Evolutionary conservation across 1,140 invertebrate species (phyloP).

Genomic region (Drosophila persimilis): DNA sequence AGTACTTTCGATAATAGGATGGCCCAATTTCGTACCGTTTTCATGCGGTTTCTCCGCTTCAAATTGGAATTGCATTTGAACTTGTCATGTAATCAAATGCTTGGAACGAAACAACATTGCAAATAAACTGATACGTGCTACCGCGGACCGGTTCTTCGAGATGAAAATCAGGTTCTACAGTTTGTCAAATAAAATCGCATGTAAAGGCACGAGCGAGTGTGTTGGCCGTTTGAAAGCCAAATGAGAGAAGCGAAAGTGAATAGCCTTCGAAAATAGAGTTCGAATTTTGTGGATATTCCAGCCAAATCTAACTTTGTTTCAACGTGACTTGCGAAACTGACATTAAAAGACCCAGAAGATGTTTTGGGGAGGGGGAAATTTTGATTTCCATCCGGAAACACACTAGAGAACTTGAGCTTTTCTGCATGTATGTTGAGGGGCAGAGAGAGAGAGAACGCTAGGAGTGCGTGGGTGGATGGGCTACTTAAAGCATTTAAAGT

Average conservation of each 20-base stretch:
- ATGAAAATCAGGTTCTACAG: conserved; percentile 69
- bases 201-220: conserved; percentile 37
- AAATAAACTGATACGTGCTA: conserved; percentile 32
- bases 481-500: conserved; percentile 48
- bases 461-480: conserved; percentile 19
- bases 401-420: conserved; percentile 55
- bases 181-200: conserved; percentile 61
- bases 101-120: conserved; percentile 45
- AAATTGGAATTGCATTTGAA: conserved; percentile 22
- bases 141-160: conserved; percentile 56
- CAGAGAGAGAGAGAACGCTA: conserved; percentile 10
- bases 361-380: not conserved
- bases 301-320: conserved; percentile 14
- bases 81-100: conserved; percentile 48
- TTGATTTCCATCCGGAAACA: conserved; percentile 38
- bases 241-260: conserved; percentile 62
- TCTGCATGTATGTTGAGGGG: conserved; percentile 25
- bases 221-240: conserved; percentile 42
- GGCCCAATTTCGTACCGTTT: not conserved
- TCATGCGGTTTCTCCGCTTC: conserved; percentile 13
- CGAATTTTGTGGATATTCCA: conserved; percentile 38
- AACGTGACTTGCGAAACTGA: conserved; percentile 36
- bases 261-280: conserved; percentile 59
- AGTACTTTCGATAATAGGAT: not conserved
- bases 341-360: conserved; percentile 19